Base-by-base conservation (phyloP, 2,113 vertebrate genomes). In the Petromus typicus region DNA sequence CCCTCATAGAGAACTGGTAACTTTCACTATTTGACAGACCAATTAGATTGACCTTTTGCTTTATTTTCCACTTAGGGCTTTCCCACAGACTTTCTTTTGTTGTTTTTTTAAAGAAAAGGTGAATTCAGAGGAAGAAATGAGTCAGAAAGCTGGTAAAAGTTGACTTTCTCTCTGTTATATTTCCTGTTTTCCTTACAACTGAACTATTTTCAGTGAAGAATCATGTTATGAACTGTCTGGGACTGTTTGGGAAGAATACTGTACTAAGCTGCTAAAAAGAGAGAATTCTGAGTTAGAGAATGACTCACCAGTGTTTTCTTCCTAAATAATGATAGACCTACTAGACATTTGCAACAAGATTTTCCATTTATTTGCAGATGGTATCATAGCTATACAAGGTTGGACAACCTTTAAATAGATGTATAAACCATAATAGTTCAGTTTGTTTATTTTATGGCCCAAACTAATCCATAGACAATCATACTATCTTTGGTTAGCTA, bases 251-350 rank as follows among this genome's bases (percentile, higher is more conserved):
- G 96, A 94, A 86, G 90, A 96, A 92, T 95, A 91, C 69, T 92
- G 95, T 93, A 90, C 97, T 96, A 96, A 94, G 91, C 92, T 97
- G 76, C 95, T 96, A 97, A 96, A 98, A 97, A 90, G 94, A 93
- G 94, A 97, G 92, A 94, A 91, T 92, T 96, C 56, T 82, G 89
- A 97, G 80, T 94, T 97, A 93, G 89, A 83, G 93, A 94, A 90
- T 97, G 96, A 97, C 95, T 97, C 97, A 97, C 54, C 87, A 83
- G n/a, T 96, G 78, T 94, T 97, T 95, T 97, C 90, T 90, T 92
- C 78, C 89, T 97, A 93, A 97, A 96, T 97, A 97, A 97, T 97
- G 96, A 97, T 92, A 97, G 93, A 82, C 76, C 81, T 83, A 94
- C 83, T 67, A 95, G 93, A 94, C 30, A 89, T 64, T 64, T 83